Base-by-base conservation (phyloP, 2,797 vertebrate genomes). In the Clarias platycephalus region DNA sequence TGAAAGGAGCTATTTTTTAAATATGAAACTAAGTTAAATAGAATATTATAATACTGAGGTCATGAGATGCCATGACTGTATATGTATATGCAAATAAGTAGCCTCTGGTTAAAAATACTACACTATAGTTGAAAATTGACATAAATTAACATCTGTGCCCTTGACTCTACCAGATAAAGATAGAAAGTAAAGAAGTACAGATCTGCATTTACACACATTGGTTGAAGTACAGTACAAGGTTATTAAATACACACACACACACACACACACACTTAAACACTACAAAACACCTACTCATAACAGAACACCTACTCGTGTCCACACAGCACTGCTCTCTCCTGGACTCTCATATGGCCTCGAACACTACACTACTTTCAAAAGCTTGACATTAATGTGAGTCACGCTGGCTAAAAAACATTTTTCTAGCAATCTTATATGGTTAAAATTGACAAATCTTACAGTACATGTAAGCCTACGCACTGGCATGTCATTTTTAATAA, bases 211-310 rank as follows among this genome's bases (percentile, higher is more conserved):
- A 34, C 34, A 12, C 44, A 72, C 53, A 76, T 18, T 22, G 34
- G 31, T 6, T 78, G 31, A 58, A 62, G 22, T 31, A 16, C 64
- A 67, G 49, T 37, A n/a, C 31, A 62, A 31, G 72, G 49, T 75
- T 58, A 62, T 49, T 49, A 49, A 10, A 49, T 1, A 60, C 15
- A 68, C 66, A 18, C 26, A 67, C 66, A 68, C 66, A 68, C 15
- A 58, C 57, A 63, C 34, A 62, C 57, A 78, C 31, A 79, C 77
- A 63, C 55, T 64, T 64, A 64, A 64, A 80, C 37, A 80, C 77
- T 66, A 64, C 77, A 80, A 66, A 80, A 44, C 77, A 64, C 60
- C 77, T 64, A 64, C 77, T 80, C 62, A 40, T 64, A 80, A 85
- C 53, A 85, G 71, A 81, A 60, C 84, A 60, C n/a, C 63, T 67